Percentiles rank a stretch among this genome's conserved stretches.
Evolutionary conservation across 2,113 vertebrate species (phyloP).

Genomic region (Eulemur macaco): DNA sequence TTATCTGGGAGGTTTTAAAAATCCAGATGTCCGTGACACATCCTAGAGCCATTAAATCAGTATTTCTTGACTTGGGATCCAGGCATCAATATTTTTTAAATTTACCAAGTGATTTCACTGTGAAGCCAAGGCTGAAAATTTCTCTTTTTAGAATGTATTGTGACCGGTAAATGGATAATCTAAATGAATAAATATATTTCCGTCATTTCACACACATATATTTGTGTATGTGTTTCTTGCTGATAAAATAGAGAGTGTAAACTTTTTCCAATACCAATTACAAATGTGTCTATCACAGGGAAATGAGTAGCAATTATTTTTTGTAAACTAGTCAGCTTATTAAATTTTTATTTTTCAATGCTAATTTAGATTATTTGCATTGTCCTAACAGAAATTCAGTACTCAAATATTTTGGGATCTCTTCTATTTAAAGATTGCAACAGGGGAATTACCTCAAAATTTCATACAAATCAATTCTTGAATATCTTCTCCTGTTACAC

Average conservation of each 20-base stretch:
- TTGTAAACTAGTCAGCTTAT: background rate
- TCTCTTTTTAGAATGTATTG: background rate
- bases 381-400: background rate
- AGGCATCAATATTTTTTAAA: background rate
- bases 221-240: background rate
- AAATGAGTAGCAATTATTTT: background rate
- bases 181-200: background rate
- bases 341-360: background rate
- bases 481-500: constrained; percentile 57
- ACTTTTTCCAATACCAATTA: background rate
- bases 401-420: constrained; percentile 43
- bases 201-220: background rate
- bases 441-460: background rate
- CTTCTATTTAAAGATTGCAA: constrained; percentile 64
- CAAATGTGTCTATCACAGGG: background rate
- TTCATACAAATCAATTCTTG: constrained; percentile 67
- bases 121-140: background rate
- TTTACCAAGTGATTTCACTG: background rate
- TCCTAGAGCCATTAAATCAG: background rate
- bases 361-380: background rate
- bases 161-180: background rate
- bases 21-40: background rate
- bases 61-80: background rate
- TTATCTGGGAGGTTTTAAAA: background rate
- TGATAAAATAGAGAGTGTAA: background rate